A percentile compares a stretch with the other conserved stretches of the same genome.
Conservation (phyloP, 1,140 invertebrate species). For the Hormaphis cornu region DNA sequence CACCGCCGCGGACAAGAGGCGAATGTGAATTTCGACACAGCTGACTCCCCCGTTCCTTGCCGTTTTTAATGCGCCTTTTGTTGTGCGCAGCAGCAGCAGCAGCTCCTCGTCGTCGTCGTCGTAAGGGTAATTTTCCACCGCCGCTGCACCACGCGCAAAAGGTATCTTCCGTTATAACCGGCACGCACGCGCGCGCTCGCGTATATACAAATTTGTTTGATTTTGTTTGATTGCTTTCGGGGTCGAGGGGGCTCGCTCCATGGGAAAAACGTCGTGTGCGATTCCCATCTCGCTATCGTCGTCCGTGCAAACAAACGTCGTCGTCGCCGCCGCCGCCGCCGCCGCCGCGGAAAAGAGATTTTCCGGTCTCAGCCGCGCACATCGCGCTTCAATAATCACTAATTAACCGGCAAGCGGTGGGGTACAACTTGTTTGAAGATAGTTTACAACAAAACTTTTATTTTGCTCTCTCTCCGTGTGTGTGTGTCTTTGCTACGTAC, state of each 20-base stretch:
- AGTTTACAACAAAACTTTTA: slow-evolving; percentile 30
- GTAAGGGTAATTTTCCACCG: no score
- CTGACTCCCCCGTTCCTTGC: slow-evolving; percentile 5
- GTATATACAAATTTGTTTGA: slow-evolving; percentile 7
- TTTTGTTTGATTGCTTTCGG: slow-evolving; percentile 29
- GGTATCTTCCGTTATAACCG: no score
- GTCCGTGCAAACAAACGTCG: slow-evolving; percentile 25
- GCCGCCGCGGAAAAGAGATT: not conserved
- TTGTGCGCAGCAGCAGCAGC: no score
- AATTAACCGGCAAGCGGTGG: slow-evolving; percentile 28
- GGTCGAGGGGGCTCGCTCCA: not conserved
- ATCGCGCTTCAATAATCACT: slow-evolving; percentile 28
- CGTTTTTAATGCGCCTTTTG: slow-evolving; percentile 1
- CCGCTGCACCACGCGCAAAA: no score
- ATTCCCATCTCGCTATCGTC: slow-evolving; percentile 13
- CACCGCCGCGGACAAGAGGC: not conserved
- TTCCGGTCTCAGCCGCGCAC: not conserved
- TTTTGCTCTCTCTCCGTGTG: no score
- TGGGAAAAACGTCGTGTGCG: slow-evolving; percentile 28
- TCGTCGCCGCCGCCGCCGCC: no score
- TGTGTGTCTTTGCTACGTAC: no score
- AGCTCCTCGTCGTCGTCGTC: no score
- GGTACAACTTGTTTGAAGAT: slow-evolving; percentile 26
- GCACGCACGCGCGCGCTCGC: no score
- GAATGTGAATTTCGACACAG: slow-evolving; percentile 8